Evolutionary conservation across 35 echinoderm and acorn worm genomes (phyloP), one percentile per base, ranked within the genome.

Genomic region (Lytechinus pictus): DNA sequence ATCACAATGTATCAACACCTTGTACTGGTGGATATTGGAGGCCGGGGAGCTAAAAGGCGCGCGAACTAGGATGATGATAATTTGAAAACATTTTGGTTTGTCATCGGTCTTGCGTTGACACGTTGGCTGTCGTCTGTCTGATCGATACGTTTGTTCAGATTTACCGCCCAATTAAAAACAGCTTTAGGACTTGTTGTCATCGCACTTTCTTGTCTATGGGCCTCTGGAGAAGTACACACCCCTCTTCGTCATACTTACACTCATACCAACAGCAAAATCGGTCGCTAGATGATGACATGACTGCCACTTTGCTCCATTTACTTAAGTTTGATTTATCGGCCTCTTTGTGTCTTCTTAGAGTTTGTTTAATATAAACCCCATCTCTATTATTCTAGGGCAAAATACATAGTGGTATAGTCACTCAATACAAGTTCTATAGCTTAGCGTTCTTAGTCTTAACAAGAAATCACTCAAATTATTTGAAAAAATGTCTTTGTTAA

Each of bases 141-240:
- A 9, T 90, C 88, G 27, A 90, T 90, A 90, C 52, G 88, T 90
- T 90, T 90, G 52, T 90, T 90, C 88, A 90, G 88, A 52, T 52
- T 54, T 90, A 9, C 88, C 88, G 28, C 52, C 29, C 88, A 90
- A 90, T 90, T 90, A 90, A 90, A 90, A 90, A 52, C 88, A 90
- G 88, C 88, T 90, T 54, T 54, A 54, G 88, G 88, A 90, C 88
- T 90, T 90, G 28, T 90, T 54, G 88, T 90, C 88, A 90, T 90
- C 88, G 52, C 52, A 52, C 88, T 90, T 90, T 90, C 28, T 79
- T 79, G 66, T 79, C 66, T 79, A 24, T 79, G n/a, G 19, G 66
- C 66, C 66, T 79, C 66, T 79, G 66, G 66, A 79, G 66, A 79
- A n/a, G 66, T 79, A 79, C 66, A 79, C 66, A 79, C 66, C 66